These are phyloP conservation scores for Lamellibrachia columna DNA, from an alignment of 2,888 invertebrate genomes.

Conservation along the genomic window DNA sequence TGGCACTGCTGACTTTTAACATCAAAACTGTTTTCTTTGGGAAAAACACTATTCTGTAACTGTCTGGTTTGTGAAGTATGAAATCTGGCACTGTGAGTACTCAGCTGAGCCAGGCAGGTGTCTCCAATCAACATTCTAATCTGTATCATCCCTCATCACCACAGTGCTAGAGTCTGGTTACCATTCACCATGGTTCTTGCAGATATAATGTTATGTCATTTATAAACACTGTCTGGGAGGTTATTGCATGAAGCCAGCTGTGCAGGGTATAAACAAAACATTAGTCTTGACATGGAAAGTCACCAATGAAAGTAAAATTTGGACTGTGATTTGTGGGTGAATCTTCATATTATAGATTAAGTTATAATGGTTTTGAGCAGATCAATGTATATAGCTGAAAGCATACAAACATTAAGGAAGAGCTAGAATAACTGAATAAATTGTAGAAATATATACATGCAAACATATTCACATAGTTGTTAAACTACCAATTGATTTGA, in stretches of 20 bases:
- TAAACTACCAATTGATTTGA: no score
- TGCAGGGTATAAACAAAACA: not conserved
- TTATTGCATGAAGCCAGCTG: not conserved
- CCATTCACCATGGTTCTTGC: not conserved
- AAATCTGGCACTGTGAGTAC: not conserved
- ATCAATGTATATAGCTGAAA: not conserved
- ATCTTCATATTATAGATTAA: not conserved
- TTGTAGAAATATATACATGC: not conserved
- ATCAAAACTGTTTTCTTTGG: no score
- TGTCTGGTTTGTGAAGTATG: not conserved
- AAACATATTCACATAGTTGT: not conserved
- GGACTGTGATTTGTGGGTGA: not conserved
- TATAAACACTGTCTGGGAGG: not conserved
- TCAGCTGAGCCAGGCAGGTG: not conserved
- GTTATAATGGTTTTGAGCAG: not conserved
- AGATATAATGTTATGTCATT: not conserved
- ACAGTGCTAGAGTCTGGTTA: not conserved
- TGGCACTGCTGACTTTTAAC: no score
- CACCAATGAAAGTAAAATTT: not conserved
- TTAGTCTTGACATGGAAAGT: not conserved
- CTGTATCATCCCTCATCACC: not conserved
- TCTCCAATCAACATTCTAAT: constrained; percentile 16
- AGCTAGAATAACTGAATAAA: not conserved
- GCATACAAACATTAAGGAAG: not conserved
- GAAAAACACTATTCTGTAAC: no score